phyloP scores from a whole-genome alignment of 64 coral and sea anemone genomes.

The Actinia equina region DNA sequence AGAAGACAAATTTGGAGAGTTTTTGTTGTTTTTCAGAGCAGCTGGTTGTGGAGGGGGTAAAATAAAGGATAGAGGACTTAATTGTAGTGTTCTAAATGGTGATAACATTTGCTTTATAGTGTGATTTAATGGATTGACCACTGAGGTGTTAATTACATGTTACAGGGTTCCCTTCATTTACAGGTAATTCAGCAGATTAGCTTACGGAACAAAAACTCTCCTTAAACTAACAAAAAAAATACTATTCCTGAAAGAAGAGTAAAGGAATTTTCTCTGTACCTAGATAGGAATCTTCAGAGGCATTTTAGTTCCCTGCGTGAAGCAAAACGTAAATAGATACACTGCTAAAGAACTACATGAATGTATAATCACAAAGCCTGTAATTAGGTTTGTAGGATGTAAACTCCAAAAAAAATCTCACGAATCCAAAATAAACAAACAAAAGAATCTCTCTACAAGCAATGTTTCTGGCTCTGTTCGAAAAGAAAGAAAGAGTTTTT shows the following conservation, averaged over 20 bases:
- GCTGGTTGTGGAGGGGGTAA: background rate
- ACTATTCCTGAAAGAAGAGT: background rate
- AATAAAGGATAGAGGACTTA: background rate
- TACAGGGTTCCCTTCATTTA: background rate
- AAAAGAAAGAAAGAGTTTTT: background rate
- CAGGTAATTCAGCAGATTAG: background rate
- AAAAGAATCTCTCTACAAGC: background rate
- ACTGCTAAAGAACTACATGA: background rate
- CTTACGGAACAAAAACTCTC: background rate
- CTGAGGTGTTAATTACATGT: background rate
- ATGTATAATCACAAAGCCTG: background rate
- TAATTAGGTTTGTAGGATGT: background rate
- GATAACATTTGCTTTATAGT: background rate
- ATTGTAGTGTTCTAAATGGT: background rate
- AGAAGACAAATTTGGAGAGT: background rate
- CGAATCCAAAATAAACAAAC: background rate
- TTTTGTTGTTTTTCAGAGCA: background rate
- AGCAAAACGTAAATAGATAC: too few relatives aligned
- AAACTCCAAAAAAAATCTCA: background rate
- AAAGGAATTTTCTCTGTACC: background rate
- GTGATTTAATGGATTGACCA: background rate
- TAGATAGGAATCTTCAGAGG: too few relatives aligned
- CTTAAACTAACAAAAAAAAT: background rate
- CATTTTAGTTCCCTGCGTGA: too few relatives aligned
- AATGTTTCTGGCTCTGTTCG: background rate